Evolutionary conservation across 2,113 vertebrate species (phyloP).

Genomic region (Lates calcarifer): DNA sequence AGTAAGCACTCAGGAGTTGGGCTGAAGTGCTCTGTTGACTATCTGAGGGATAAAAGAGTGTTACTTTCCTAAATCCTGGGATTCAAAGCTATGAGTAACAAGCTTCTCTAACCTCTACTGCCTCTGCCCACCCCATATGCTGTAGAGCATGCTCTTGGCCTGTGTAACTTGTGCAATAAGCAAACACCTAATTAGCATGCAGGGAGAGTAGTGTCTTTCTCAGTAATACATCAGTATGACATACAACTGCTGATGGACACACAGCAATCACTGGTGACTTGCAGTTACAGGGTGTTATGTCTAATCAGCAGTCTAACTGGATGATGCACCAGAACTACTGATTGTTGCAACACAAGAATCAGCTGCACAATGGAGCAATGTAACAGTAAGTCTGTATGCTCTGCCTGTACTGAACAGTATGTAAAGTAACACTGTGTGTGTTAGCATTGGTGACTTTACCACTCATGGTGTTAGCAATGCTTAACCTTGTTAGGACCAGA

Average conservation of each 20-base stretch:
- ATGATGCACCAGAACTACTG: conserved; percentile 17
- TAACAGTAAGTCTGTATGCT: background rate
- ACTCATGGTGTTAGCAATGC: background rate
- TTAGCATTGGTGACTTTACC: background rate
- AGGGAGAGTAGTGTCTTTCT: background rate
- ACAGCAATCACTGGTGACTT: conserved; percentile 35
- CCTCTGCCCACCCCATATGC: background rate
- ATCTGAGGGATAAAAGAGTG: conserved; percentile 3
- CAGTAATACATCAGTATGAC: conserved; percentile 4
- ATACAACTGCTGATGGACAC: conserved; percentile 3
- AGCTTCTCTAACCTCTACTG: background rate
- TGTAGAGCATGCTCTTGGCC: background rate
- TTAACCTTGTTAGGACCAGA: background rate
- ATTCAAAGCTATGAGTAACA: conserved; percentile 10
- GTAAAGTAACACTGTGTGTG: background rate
- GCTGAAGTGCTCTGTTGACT: conserved; percentile 6
- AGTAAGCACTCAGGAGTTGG: background rate
- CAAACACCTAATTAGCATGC: conserved; percentile 6
- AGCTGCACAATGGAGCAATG: conserved; percentile 1
- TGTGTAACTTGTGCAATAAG: background rate
- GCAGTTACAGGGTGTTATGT: conserved; percentile 61
- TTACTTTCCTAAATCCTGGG: conserved; percentile 15
- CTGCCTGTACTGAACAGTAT: background rate
- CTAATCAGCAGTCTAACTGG: conserved; percentile 40
- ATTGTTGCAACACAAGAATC: conserved; percentile 9